Evolutionary conservation across 2,888 invertebrate species (phyloP).

Genomic region (Arge pagana): DNA sequence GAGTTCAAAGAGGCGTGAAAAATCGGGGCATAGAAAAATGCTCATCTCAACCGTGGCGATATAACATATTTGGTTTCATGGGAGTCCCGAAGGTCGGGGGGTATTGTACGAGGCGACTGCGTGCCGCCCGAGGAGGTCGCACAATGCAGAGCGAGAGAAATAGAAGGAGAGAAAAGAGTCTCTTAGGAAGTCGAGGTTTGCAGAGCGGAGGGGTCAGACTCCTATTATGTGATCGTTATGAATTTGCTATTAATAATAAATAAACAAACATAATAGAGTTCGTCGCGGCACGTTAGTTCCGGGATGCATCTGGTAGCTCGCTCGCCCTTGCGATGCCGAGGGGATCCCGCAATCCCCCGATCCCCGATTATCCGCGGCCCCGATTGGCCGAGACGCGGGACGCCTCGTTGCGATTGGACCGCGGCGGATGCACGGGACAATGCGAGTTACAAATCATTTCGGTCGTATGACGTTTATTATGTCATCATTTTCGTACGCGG

Average conservation of each 20-base stretch:
- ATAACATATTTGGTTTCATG: constrained; percentile 36
- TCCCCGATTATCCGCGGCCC: constrained; percentile 9
- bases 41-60: constrained; percentile 46
- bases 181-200: too few species aligned
- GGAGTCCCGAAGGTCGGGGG: too few species aligned
- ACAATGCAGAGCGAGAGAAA: too few species aligned
- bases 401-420: constrained; percentile 11
- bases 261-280: constrained; percentile 54
- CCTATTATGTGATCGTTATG: constrained; percentile 56
- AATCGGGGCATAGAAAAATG: constrained; percentile 42
- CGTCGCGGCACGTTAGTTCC: constrained; percentile 53
- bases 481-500: too few species aligned
- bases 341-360: too few species aligned
- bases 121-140: too few species aligned
- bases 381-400: constrained; percentile 2
- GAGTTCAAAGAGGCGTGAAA: constrained; percentile 43
- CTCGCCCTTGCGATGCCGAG: constrained; percentile 6
- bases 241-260: constrained; percentile 58
- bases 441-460: constrained; percentile 15
- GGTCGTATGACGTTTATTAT: constrained; percentile 7
- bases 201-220: too few species aligned
- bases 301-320: constrained; percentile 50
- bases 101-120: too few species aligned
- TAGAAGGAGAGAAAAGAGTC: too few species aligned
- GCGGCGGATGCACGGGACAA: constrained; percentile 3